phyloP scores from a whole-genome alignment of 1,140 invertebrate genomes.

The Brachionus manjavacas region DNA sequence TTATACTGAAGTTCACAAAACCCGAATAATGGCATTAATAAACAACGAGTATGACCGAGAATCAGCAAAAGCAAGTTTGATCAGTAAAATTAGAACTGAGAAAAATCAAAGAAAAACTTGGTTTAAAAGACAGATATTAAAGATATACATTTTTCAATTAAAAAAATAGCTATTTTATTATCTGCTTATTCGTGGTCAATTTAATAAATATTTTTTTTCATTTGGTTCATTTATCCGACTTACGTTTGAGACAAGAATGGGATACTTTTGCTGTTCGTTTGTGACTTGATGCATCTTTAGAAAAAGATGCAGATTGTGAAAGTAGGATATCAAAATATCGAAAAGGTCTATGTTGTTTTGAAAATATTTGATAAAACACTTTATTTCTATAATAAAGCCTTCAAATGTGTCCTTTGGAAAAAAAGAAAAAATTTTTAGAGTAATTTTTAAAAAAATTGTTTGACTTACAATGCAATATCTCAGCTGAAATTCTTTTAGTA shows the following conservation, averaged over 20 bases:
- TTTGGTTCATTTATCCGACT: neutral
- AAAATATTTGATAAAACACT: constrained; percentile 30
- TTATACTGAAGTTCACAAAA: too few relatives aligned
- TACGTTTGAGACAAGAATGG: neutral
- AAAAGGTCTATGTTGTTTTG: neutral
- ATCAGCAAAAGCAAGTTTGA: too few relatives aligned
- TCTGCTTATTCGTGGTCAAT: too few relatives aligned
- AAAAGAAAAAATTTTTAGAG: neutral
- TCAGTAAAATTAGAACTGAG: too few relatives aligned
- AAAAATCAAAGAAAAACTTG: too few relatives aligned
- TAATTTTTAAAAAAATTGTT: neutral
- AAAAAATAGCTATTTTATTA: too few relatives aligned
- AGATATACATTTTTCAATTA: too few relatives aligned
- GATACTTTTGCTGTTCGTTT: neutral
- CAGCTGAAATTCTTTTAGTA: constrained; percentile 37
- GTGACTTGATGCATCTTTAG: neutral
- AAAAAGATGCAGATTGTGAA: neutral
- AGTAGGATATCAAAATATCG: neutral
- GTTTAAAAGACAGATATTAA: too few relatives aligned
- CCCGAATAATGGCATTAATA: too few relatives aligned
- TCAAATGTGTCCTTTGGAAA: constrained; percentile 15
- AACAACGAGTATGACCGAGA: too few relatives aligned
- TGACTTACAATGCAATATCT: constrained; percentile 23
- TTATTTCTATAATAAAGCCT: constrained; percentile 1
- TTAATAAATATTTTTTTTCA: too few relatives aligned